Evolutionary conservation across 1,140 invertebrate genomes (phyloP), one percentile per base, ranked within the genome.

Genomic region (Pararge aegeria): DNA sequence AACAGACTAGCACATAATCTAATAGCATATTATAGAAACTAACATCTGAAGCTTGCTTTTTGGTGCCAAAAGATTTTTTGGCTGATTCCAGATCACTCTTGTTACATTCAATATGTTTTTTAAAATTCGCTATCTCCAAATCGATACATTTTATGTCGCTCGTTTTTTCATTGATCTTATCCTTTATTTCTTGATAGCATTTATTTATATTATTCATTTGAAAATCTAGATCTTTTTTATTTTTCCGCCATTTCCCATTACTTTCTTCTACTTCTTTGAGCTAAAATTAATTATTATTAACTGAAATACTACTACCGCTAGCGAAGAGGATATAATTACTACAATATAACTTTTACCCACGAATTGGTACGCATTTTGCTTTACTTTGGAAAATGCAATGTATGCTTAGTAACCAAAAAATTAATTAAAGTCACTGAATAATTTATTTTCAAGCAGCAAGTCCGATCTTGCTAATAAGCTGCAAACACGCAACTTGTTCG

Each of bases 201-300:
- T 82, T 80, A 13, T 73, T 64, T 15, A 87, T n/a, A 51, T 70
- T 75, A 16, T 56, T 38, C 37, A 84, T 37, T 73, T 86, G 71
- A 20, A 64, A 64, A 62, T 87, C 86, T 27, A 89, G 53, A 40
- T 87, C 83, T 65, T 80, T 87, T 54, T 82, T 83, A 50, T 76
- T 80, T 61, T 83, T 80, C 4, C 75, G 76, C 82, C 86, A 89
- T 65, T 83, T 87, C 18, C 38, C 65, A 15, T 63, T 61, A 53
- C 73, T 86, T 18, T 34, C 37, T 51, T 89, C 83, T 0, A 76
- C 64, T 61, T 78, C 77, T 60, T 74, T 80, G 15, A 85, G 30
- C 83, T 86, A 24, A 51, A 77, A 76, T 51, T 16, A 62, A 56
- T 34, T 13, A 46, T 15, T 24, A 6, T 13, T n/a, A n/a, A n/a